Percentiles rank a stretch among this genome's conserved stretches.
Evolutionary conservation across 2,888 invertebrate species (phyloP).

Genomic region (Esperia sulphurella): DNA sequence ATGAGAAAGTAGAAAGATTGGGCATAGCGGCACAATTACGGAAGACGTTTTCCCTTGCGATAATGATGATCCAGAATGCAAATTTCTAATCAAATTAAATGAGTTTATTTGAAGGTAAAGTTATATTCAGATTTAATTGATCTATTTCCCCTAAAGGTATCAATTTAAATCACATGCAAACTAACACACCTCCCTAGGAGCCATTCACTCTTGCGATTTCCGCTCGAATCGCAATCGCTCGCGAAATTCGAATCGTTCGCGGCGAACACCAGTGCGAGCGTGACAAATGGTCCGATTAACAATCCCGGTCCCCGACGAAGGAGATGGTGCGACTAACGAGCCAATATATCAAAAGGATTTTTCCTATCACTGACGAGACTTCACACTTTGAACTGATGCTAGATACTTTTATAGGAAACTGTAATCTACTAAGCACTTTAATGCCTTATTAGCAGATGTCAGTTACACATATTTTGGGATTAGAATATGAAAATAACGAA

Average conservation of each 20-base stretch:
- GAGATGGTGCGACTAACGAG: slow-evolving; percentile 75
- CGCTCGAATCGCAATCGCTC: slow-evolving; percentile 55
- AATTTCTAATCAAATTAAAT: no score
- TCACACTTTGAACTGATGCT: slow-evolving; percentile 17
- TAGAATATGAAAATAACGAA: no score
- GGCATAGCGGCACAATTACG: no score
- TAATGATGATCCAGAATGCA: no score
- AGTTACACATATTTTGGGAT: no score
- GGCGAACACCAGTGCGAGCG: slow-evolving; percentile 66
- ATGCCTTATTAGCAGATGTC: no score
- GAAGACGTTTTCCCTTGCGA: no score
- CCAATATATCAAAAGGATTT: slow-evolving; percentile 76
- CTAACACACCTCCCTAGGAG: slow-evolving; percentile 21
- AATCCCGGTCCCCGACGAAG: slow-evolving; percentile 55
- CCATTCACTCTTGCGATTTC: slow-evolving; percentile 28
- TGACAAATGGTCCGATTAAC: slow-evolving; percentile 76
- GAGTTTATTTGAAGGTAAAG: no score
- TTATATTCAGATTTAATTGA: no score
- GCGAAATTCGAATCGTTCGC: slow-evolving; percentile 58
- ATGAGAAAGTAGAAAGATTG: no score
- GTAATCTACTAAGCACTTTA: no score
- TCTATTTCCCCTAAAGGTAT: no score
- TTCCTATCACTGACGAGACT: slow-evolving; percentile 57
- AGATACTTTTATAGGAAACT: background rate
- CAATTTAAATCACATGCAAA: slow-evolving; percentile 24